Base-by-base conservation (phyloP, 2,888 invertebrate species). In the Celastrina argiolus region DNA sequence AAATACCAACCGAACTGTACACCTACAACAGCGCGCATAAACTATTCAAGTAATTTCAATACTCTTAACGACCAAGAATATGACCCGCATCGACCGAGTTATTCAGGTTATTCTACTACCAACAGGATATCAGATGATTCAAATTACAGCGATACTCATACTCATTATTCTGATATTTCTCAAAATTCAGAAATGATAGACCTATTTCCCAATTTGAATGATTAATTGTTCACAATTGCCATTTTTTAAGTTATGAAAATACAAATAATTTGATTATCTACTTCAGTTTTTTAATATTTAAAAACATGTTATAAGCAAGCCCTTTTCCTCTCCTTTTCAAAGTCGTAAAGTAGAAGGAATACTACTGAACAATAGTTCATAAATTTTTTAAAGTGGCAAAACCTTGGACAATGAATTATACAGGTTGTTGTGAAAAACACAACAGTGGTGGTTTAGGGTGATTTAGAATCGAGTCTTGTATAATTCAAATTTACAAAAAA, bases 241-340 rank as follows among this genome's bases (percentile, higher is more conserved):
- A 45, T 45, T 45, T 45, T 45, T 67, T 65, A 67, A 66, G 69
- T 69, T 69, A 69, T 65, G 67, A 69, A 68, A 68, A 68, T 68
- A 68, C 68, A 68, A 68, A 68, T 68, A 68, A 68, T 68, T 68
- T 68, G 66, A 69, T 69, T 69, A 69, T 69, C 69, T 69, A 69
- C 69, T 68, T 69, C 69, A 69, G 69, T n/a, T n/a, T n/a, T n/a
- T n/a, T n/a, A n/a, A n/a, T n/a, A n/a, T n/a, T n/a, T n/a, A n/a
- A n/a, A n/a, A n/a, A n/a, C n/a, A n/a, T n/a, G n/a, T n/a, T n/a
- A n/a, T n/a, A n/a, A n/a, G n/a, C n/a, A n/a, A n/a, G n/a, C n/a
- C 6, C 36, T 36, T 28, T 28, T 28, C 28, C 28, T 28, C 28
- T 28, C 28, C 28, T 28, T 28, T 28, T 28, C 28, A 28, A 28